Evolutionary conservation across 2,113 vertebrate genomes (phyloP).

Genomic region (Theristicus caerulescens): DNA sequence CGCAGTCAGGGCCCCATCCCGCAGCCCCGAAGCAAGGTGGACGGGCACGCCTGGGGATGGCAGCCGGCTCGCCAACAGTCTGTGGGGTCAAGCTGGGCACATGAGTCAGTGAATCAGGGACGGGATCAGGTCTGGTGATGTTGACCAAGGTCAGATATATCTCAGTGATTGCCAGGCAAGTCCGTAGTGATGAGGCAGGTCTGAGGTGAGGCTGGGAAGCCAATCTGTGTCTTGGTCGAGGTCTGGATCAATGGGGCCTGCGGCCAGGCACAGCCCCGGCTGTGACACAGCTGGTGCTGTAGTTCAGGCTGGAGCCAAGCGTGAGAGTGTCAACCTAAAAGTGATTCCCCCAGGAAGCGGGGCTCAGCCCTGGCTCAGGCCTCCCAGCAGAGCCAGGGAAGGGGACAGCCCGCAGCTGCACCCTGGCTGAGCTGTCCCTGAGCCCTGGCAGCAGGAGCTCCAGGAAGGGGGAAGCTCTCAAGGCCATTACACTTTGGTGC

Average conservation of each 20-base stretch:
- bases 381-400: background rate
- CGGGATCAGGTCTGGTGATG: background rate
- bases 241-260: too few relatives aligned
- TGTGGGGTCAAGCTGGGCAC: fast-evolving
- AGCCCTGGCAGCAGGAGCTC: background rate
- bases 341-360: background rate
- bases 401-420: background rate
- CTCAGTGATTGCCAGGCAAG: background rate
- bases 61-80: background rate
- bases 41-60: fast-evolving
- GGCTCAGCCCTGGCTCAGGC: background rate
- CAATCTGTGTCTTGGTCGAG: background rate
- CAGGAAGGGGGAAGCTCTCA: background rate
- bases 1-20: fast-evolving
- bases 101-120: background rate
- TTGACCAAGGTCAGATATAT: background rate
- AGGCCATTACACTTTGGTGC: background rate
- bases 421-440: background rate
- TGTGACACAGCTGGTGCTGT: background rate
- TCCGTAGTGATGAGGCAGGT: background rate
- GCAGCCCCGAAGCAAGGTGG: background rate
- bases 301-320: background rate
- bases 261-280: background rate
- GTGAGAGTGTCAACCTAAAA: fast-evolving
- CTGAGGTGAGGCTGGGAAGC: background rate